Evolutionary conservation across 2,797 vertebrate species (phyloP).

Genomic region (Podarcis siculus): DNA sequence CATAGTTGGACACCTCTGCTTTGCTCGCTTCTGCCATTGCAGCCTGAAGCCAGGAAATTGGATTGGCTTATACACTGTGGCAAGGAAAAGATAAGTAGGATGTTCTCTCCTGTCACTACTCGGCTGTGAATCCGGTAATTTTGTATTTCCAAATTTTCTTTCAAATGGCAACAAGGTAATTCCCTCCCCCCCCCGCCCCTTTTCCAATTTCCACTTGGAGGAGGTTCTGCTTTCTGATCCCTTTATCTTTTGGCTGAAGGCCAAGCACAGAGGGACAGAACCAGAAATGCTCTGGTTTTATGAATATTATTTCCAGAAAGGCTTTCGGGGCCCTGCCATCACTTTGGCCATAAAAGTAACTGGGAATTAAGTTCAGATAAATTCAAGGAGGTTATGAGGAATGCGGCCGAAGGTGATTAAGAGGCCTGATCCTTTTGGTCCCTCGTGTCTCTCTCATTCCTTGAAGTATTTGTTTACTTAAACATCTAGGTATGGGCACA

Average conservation of each 20-base stretch:
- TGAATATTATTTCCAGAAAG: constrained; percentile 38
- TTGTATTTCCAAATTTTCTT: neutral
- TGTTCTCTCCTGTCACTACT: neutral
- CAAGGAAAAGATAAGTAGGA: constrained; percentile 26
- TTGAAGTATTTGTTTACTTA: neutral
- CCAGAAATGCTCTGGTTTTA: neutral
- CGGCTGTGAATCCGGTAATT: neutral
- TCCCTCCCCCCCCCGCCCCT: too few relatives aligned
- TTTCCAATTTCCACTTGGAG: neutral
- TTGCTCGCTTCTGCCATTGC: neutral
- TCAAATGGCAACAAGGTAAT: neutral
- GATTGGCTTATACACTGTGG: neutral
- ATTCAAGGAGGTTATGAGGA: constrained; percentile 5
- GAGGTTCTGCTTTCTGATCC: constrained; percentile 27
- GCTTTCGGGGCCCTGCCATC: neutral
- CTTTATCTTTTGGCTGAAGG: constrained; percentile 31
- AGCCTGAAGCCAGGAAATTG: neutral
- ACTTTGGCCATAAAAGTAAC: constrained; percentile 3
- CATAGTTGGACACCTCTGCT: neutral
- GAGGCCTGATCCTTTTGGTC: neutral
- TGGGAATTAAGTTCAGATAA: constrained; percentile 16
- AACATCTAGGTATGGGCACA: neutral
- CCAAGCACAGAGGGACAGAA: neutral
- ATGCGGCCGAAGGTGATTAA: neutral
- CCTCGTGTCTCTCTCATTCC: too few relatives aligned